Evolutionary conservation across 2,888 invertebrate species (phyloP).

Genomic region (Limnephilus lunatus): DNA sequence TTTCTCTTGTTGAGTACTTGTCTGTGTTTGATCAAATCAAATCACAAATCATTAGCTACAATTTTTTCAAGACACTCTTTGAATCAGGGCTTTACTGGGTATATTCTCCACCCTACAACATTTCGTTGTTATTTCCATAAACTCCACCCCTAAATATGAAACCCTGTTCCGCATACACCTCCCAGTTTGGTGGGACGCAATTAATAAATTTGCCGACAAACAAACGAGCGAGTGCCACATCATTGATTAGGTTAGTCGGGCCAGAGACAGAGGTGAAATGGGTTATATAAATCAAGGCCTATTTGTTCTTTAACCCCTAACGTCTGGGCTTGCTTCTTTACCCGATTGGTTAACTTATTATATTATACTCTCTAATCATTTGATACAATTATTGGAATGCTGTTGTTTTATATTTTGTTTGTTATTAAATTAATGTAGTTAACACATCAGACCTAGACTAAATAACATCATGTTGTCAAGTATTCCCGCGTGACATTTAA

Average conservation of each 20-base stretch:
- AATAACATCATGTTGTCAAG: no score
- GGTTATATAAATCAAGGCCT: constrained; percentile 26
- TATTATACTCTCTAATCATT: background rate
- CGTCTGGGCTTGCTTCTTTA: constrained; percentile 14
- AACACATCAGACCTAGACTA: no score
- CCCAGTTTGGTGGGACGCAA: constrained; percentile 21
- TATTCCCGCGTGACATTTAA: no score
- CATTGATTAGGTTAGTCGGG: constrained; percentile 55
- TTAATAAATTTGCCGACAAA: constrained; percentile 55
- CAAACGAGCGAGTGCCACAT: constrained; percentile 54
- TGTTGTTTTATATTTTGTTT: background rate
- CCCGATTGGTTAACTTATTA: background rate
- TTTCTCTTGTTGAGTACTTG: no score
- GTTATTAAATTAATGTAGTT: no score
- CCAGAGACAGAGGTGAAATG: constrained; percentile 53
- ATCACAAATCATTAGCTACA: no score
- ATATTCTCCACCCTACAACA: background rate
- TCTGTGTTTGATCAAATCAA: no score
- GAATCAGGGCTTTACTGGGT: no score
- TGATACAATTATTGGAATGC: background rate
- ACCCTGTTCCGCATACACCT: background rate
- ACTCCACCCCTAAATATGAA: background rate
- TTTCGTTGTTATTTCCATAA: background rate
- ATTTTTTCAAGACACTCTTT: background rate
- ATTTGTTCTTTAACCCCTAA: constrained; percentile 26